Base-by-base conservation (phyloP, 2,888 invertebrate genomes). In the Netelia virgata region DNA sequence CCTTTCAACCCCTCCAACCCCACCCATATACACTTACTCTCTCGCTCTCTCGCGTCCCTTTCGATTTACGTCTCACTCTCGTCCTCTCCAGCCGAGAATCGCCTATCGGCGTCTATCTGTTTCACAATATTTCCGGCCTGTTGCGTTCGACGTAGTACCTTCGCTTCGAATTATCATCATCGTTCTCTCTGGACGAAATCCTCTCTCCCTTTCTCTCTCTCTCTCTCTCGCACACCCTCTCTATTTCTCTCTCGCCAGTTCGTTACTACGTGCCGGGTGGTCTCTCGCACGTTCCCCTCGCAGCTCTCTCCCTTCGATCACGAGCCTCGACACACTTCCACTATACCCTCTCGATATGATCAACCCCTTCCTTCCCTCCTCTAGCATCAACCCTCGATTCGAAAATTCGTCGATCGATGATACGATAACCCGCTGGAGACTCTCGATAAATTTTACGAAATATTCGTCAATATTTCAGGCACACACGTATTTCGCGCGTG, bases 81-180 rank as follows among this genome's bases (percentile, higher is more conserved):
- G 57, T 47, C 53, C 75, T 55, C 68, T 47, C 23, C 47, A 70
- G 70, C 63, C 75, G 36, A 83, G 82, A 85, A 85, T 87, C 84
- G 77, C 59, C 85, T 82, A 86, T 84, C 86, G 57, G 66, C 68
- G 69, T 87, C 85, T 86, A 86, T 86, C 86, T 87, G 81, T 87
- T 86, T 86, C 87, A 87, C 86, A 86, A 86, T 87, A 86, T 87
- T 87, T 87, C 87, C 84, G 86, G 87, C 85, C 87, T 86, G 87
- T 86, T 87, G 86, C 86, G 74, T 85, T 85, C 63, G 47, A 28
- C 82, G 59, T 41, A 75, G 76, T 75, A 64, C 69, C 79, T 73
- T 86, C 83, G 85, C 79, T 78, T 80, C 78, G 84, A 57, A 87
- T 87, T 87, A 87, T 83, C 83, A 81, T 83, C 83, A 81, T 79